A percentile compares a stretch with the other conserved stretches of the same genome.
These are phyloP conservation scores for Formica aserva DNA, from an alignment of 2,888 invertebrate species.

Conservation along the genomic window DNA sequence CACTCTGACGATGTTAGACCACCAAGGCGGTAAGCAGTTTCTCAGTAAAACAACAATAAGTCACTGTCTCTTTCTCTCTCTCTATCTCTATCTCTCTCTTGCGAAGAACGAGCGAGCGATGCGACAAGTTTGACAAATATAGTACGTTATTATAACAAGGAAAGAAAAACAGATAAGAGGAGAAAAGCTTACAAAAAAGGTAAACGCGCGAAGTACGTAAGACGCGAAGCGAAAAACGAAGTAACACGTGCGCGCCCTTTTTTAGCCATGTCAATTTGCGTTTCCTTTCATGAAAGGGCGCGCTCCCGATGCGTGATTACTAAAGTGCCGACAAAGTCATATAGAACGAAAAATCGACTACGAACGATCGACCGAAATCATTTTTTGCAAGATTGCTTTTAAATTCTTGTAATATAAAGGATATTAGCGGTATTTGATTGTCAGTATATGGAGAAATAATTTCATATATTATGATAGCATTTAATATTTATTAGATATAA, in stretches of 20 bases:
- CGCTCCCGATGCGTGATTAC: slow-evolving; percentile 17
- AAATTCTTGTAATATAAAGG: not conserved
- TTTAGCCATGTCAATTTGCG: slow-evolving; percentile 35
- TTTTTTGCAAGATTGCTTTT: not conserved
- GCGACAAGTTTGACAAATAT: slow-evolving; percentile 42
- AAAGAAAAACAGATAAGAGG: slow-evolving; percentile 52
- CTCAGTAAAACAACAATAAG: slow-evolving; percentile 66
- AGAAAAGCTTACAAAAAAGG: slow-evolving; percentile 15
- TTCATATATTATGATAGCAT: not conserved
- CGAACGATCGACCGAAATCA: not conserved
- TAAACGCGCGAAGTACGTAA: not conserved
- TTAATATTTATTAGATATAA: not conserved
- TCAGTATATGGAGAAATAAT: not conserved
- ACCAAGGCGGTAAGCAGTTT: slow-evolving; percentile 96
- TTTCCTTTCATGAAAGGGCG: not conserved
- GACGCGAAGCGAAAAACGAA: slow-evolving; percentile 10
- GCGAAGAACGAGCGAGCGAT: slow-evolving; percentile 43
- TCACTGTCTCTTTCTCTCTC: slow-evolving; percentile 42
- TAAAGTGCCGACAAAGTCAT: slow-evolving; percentile 2
- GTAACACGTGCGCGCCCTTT: slow-evolving; percentile 11
- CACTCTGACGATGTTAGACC: slow-evolving; percentile 95
- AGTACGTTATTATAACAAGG: slow-evolving; percentile 12
- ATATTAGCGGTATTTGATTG: not conserved
- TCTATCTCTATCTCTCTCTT: slow-evolving; percentile 32
- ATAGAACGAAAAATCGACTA: slow-evolving; percentile 30